Evolutionary conservation across 2,888 invertebrate species (phyloP).

Genomic region (Ellobium chinense): DNA sequence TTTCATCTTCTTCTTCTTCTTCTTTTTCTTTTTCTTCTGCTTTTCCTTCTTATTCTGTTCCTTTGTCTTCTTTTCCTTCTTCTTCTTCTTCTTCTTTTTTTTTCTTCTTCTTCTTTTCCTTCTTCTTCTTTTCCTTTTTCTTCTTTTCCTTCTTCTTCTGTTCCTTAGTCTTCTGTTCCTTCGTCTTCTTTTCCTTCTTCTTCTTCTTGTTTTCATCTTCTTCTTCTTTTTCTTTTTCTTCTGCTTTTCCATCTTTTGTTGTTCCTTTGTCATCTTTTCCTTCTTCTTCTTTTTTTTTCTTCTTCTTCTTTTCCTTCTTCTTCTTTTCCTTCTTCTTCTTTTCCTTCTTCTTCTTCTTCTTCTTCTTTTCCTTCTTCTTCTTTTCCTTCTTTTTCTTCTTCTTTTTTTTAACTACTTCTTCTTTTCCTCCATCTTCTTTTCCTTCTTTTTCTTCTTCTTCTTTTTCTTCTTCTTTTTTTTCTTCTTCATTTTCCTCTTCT

Average conservation of each 20-base stretch:
- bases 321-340: neutral
- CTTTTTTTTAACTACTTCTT: neutral
- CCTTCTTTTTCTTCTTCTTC: neutral
- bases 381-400: neutral
- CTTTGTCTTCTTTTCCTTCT: neutral
- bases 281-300: neutral
- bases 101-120: neutral
- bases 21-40: neutral
- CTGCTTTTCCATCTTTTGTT: neutral
- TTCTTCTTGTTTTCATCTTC: neutral
- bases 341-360: conserved; percentile 1
- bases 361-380: conserved; percentile 4
- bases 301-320: neutral
- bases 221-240: neutral
- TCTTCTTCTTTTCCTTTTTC: conserved; percentile 14
- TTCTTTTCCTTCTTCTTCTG: neutral
- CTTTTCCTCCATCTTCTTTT: neutral
- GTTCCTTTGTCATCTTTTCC: neutral
- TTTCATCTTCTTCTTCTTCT: neutral
- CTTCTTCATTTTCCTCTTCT: neutral
- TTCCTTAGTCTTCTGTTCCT: neutral
- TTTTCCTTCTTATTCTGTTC: neutral
- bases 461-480: neutral
- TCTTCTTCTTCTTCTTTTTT: neutral
- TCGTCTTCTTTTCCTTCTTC: neutral